Evolutionary conservation across 2,797 vertebrate genomes (phyloP), one percentile per base, ranked within the genome.

Genomic region (Serranus cabrilla): DNA sequence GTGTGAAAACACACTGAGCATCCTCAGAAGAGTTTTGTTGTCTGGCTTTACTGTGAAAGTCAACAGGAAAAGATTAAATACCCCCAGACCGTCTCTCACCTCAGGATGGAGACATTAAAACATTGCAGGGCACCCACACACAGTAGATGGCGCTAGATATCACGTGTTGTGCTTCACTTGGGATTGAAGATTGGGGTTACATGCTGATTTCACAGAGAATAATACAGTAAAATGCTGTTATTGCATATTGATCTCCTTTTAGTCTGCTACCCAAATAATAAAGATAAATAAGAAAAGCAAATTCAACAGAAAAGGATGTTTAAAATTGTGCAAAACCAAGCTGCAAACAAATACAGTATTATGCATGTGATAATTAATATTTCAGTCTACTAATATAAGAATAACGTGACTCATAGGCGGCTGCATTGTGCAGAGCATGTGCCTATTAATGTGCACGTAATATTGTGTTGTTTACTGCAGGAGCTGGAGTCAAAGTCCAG

Each of bases 81-180:
- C 18, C 69, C 56, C 18, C 20, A 47, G 20, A 63, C 17, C n/a
- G 59, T 31, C n/a, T 50, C 11, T 71, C 21, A 21, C 25, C 7
- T 31, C 20, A 52, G 27, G 21, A 27, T 13, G 39, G 25, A 60
- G 31, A 78, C 37, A 0, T 5, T 59, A 21, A 62, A 42, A 61
- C 23, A 11, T 13, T 74, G 17, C 25, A 27, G 34, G 67, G 47
- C 11, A 16, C 63, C 12, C 6, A 17, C 25, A 71, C 13, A 27
- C 90, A 82, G 84, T 70, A 93, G 91, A 80, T 90, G 91, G 91
- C 84, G 90, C 85, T 83, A 91, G 46, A 90, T 78, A 37, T 64
- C 60, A 45, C 39, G 56, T 20, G 25, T 42, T 55, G 37, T 51
- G 31, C 27, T 55, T 47, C 31, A 18, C 14, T 37, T 46, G 2